Percentiles rank a stretch among this genome's conserved stretches.
These are phyloP conservation scores for Brachylomia viminalis DNA, from an alignment of 2,888 invertebrate genomes.

Conservation along the genomic window DNA sequence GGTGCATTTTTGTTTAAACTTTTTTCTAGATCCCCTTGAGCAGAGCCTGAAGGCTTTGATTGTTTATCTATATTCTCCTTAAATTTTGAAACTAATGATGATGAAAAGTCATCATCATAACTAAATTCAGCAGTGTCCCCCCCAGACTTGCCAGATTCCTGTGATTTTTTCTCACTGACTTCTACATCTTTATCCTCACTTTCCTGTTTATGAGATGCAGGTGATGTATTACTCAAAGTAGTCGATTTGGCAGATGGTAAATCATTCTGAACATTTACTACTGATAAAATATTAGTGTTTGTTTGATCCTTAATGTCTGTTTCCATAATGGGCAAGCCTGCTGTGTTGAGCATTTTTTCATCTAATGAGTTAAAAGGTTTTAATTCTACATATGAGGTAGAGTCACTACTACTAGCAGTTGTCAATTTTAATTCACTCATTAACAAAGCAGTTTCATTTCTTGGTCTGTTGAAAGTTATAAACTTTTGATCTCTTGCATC, in stretches of 20 bases:
- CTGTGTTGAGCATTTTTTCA: constrained; percentile 80
- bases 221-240: constrained; percentile 74
- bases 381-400: constrained; percentile 86
- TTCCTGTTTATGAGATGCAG: constrained; percentile 71
- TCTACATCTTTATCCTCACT: constrained; percentile 65
- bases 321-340: constrained; percentile 76
- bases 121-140: constrained; percentile 82
- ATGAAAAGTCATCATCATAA: constrained; percentile 84
- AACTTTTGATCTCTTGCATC: constrained; percentile 59
- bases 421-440: constrained; percentile 73
- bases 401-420: constrained; percentile 83
- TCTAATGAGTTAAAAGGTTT: constrained; percentile 81
- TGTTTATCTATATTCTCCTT: constrained; percentile 66
- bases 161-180: constrained; percentile 68
- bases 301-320: constrained; percentile 52
- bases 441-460: constrained; percentile 45
- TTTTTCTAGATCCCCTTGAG: constrained; percentile 64
- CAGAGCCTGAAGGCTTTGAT: constrained; percentile 55
- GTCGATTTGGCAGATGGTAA: constrained; percentile 68
- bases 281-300: constrained; percentile 38
- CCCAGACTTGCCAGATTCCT: constrained; percentile 75
- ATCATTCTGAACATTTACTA: constrained; percentile 55
- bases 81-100: constrained; percentile 75
- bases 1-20: constrained; percentile 71
- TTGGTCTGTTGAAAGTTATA: constrained; percentile 48